Evolutionary conservation across 1,140 invertebrate species (phyloP), one percentile per base, ranked within the genome.

Genomic region (Watersipora subatra): DNA sequence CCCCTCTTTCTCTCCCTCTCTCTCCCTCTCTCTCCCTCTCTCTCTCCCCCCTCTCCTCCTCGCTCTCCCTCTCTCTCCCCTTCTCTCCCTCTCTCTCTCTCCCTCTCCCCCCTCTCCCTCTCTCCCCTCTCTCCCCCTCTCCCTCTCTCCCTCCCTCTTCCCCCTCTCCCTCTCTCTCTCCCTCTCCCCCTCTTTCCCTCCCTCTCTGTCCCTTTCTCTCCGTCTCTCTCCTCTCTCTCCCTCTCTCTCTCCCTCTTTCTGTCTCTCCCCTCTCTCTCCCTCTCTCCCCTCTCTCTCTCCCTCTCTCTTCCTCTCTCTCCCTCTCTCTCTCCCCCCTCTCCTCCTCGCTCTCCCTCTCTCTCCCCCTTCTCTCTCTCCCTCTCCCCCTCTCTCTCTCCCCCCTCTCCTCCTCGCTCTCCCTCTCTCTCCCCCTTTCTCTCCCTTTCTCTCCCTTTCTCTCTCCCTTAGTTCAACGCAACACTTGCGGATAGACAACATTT

Each of bases 61-160:
- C n/a, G n/a, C n/a, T n/a, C n/a, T n/a, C n/a, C n/a, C n/a, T n/a
- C n/a, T n/a, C n/a, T 55, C 24, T 64, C 59, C 34, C 30, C 62
- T 29, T 76, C 75, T 76, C 73, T 72, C 77, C 73, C 58, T 56
- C 58, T 64, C 64, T 61, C 30, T 20, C 24, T 28, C 56, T 61
- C 28, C 29, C 65, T 57, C 63, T 55, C 64, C 58, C 63, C 22
- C 68, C 28, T 66, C 28, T 28, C 29, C 28, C 34, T 56, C n/a
- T 46, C 55, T 25, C 27, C 68, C 28, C 24, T 34, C 28, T 73
- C 76, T 76, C 71, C 73, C 69, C 70, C 70, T 73, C 84, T 83
- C 73, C 86, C 86, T 72, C 87, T 85, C 59, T 74, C 75, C 34
- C 28, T 62, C 62, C 65, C 63, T 56, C 28, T 17, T 62, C 64